Percentiles rank a stretch among this genome's conserved stretches.
Evolutionary conservation across 1,140 invertebrate genomes (phyloP).

Genomic region (Xylocopa sonorina): DNA sequence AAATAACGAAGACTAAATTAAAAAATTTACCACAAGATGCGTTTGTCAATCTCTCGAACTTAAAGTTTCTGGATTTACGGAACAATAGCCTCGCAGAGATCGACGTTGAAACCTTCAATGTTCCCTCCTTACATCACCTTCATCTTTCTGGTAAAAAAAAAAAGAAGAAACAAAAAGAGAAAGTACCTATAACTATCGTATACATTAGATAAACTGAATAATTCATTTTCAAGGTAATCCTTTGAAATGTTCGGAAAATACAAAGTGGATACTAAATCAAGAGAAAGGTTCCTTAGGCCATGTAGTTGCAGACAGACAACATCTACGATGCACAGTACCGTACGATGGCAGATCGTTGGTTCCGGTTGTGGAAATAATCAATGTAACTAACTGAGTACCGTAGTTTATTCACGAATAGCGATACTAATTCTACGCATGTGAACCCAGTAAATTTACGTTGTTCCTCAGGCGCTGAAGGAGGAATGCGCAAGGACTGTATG

Average conservation of each 20-base stretch:
- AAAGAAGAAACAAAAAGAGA: not conserved
- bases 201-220: not conserved
- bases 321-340: conserved; percentile 81
- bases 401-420: conserved; percentile 1
- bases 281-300: conserved; percentile 72
- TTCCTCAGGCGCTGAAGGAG: conserved; percentile 69
- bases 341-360: conserved; percentile 82
- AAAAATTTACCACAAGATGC: conserved; percentile 69
- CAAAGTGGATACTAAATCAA: conserved; percentile 83
- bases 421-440: not conserved
- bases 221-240: conserved; percentile 80
- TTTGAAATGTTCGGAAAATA: conserved; percentile 83
- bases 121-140: conserved; percentile 73
- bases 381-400: conserved; percentile 71
- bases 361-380: conserved; percentile 82
- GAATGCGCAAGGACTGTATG: conserved; percentile 75
- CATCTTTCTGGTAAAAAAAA: conserved; percentile 69
- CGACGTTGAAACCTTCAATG: conserved; percentile 73
- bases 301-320: conserved; percentile 81
- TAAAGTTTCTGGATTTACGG: conserved; percentile 79
- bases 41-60: conserved; percentile 73
- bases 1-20: conserved; percentile 79
- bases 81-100: conserved; percentile 80
- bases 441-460: conserved; percentile 5
- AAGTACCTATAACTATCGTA: not conserved